Evolutionary conservation across 2,113 vertebrate genomes (phyloP).

Genomic region (Trichechus manatus): DNA sequence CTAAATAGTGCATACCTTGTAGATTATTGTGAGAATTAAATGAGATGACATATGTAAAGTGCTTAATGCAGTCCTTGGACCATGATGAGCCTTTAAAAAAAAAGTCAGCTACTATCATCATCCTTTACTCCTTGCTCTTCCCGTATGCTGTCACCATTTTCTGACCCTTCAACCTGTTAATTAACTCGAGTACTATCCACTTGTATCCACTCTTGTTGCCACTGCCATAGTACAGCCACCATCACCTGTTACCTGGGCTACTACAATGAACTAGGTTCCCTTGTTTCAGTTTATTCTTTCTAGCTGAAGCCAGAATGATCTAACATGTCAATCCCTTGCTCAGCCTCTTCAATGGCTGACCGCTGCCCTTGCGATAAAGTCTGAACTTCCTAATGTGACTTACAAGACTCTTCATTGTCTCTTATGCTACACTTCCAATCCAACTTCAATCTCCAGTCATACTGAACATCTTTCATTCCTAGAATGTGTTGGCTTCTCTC

Average conservation of each 20-base stretch:
- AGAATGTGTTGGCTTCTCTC: background rate
- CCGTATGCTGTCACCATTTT: background rate
- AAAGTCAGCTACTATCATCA: background rate
- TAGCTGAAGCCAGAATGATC: background rate
- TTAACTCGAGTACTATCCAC: background rate
- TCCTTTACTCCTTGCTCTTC: background rate
- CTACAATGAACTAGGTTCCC: background rate
- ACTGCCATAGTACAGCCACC: background rate
- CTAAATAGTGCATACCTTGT: background rate
- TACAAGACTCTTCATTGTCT: background rate
- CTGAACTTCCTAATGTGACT: background rate
- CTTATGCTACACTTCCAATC: background rate
- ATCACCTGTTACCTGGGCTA: background rate
- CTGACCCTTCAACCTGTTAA: background rate
- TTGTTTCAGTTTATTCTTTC: background rate
- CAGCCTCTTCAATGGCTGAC: background rate
- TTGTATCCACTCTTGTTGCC: background rate
- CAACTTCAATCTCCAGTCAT: background rate
- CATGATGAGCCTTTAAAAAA: background rate
- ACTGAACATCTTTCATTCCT: background rate
- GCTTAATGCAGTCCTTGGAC: background rate
- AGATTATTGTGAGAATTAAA: background rate
- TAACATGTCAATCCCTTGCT: background rate
- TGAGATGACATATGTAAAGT: background rate
- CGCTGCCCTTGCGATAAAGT: background rate